Conservation (phyloP, 2,113 vertebrate genomes). For the Platichthys stellatus region DNA sequence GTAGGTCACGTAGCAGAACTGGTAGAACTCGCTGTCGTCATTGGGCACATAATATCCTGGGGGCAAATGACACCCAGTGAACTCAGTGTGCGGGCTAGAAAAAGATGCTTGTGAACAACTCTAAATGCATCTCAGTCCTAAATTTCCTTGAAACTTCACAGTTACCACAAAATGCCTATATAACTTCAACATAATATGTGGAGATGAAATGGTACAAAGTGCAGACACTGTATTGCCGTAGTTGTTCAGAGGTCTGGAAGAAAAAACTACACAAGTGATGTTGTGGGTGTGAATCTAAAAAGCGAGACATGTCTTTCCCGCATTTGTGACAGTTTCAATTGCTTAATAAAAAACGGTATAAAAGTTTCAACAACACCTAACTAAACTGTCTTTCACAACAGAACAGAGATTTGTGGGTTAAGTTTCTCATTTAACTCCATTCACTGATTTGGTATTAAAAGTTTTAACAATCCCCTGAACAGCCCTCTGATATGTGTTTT, state of each 20-base stretch:
- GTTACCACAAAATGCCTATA: background rate
- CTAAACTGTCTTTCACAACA: slow-evolving; percentile 39
- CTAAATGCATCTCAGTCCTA: background rate
- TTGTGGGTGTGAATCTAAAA: slow-evolving; percentile 19
- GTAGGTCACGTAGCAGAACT: slow-evolving; percentile 98
- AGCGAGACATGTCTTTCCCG: background rate
- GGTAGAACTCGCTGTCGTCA: slow-evolving; percentile 98
- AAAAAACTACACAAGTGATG: background rate
- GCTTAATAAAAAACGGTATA: slow-evolving; percentile 25
- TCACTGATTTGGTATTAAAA: slow-evolving; percentile 47
- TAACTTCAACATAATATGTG: background rate
- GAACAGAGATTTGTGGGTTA: slow-evolving; percentile 32
- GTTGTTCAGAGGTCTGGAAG: background rate
- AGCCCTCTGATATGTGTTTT: slow-evolving; percentile 39
- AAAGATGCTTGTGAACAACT: background rate
- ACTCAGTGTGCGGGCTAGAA: background rate
- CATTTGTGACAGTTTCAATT: slow-evolving; percentile 17
- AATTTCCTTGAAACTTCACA: background rate
- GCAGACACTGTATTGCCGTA: background rate
- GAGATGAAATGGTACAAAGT: background rate
- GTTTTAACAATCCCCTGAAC: slow-evolving; percentile 51
- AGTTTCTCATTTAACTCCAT: slow-evolving; percentile 53
- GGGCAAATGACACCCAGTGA: slow-evolving; percentile 1
- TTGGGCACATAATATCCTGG: slow-evolving; percentile 97
- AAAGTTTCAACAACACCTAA: slow-evolving; percentile 41